These are phyloP conservation scores for Anoplius nigerrimus DNA, from an alignment of 2,888 invertebrate species.

Conservation along the genomic window DNA sequence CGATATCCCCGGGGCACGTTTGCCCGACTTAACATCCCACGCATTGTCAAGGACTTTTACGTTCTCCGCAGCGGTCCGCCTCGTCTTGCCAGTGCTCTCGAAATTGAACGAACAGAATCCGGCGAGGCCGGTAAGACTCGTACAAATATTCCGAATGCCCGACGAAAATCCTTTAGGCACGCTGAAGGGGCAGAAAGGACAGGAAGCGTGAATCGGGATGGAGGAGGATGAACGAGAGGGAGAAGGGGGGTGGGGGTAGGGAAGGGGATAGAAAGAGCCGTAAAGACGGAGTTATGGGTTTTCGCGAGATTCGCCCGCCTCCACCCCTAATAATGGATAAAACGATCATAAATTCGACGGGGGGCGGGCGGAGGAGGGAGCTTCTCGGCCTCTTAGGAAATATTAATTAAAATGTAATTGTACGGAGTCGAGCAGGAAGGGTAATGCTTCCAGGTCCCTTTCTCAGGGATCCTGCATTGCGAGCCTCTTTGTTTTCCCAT, in stretches of 20 bases:
- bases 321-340: conserved; percentile 74
- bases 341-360: conserved; percentile 75
- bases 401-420: conserved; percentile 76
- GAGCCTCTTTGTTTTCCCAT: conserved; percentile 69
- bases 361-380: conserved; percentile 68
- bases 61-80: background rate
- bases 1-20: conserved; percentile 64
- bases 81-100: background rate
- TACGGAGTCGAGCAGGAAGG: conserved; percentile 63
- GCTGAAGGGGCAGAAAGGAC: too few species aligned
- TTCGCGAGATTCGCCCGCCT: conserved; percentile 70
- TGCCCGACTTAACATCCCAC: conserved; percentile 64
- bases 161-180: too few species aligned
- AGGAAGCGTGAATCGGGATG: conserved; percentile 29
- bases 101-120: too few species aligned
- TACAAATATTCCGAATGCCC: too few species aligned
- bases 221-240: conserved; percentile 31
- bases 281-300: conserved; percentile 74
- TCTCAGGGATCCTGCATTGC: conserved; percentile 59
- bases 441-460: conserved; percentile 46
- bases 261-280: conserved; percentile 61
- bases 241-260: conserved; percentile 31
- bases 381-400: conserved; percentile 74
- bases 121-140: too few species aligned
- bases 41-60: conserved; percentile 53